Evolutionary conservation across 2,888 invertebrate genomes (phyloP).

Genomic region (Agrochola lychnidis): DNA sequence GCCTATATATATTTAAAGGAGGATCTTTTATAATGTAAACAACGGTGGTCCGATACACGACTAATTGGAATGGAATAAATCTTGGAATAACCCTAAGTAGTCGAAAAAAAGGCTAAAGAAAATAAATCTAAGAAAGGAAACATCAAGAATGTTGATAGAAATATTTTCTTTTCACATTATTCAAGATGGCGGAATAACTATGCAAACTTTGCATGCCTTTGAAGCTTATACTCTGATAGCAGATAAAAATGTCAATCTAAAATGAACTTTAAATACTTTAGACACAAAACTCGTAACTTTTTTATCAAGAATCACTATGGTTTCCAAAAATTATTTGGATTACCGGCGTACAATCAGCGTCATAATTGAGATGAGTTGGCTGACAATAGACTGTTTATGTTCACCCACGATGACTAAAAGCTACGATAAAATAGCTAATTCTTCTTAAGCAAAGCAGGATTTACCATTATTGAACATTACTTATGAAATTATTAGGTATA

Average conservation of each 20-base stretch:
- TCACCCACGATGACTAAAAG: neutral
- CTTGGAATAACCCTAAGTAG: slow-evolving; percentile 15
- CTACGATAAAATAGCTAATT: neutral
- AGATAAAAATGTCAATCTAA: slow-evolving; percentile 1
- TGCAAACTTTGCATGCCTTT: slow-evolving; percentile 14
- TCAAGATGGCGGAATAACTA: slow-evolving; percentile 28
- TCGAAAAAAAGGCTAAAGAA: slow-evolving; percentile 4
- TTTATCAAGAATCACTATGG: neutral
- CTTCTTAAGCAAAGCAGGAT: neutral
- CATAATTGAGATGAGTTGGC: too few species aligned
- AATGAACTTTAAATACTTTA: neutral
- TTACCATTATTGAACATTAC: neutral
- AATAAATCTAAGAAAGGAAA: slow-evolving; percentile 13
- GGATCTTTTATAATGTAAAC: slow-evolving; percentile 8
- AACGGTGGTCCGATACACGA: neutral
- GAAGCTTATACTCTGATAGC: neutral
- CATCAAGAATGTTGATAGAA: slow-evolving; percentile 24
- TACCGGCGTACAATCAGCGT: neutral
- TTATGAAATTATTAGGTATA: too few species aligned
- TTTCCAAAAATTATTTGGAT: neutral
- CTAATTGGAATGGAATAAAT: slow-evolving; percentile 21
- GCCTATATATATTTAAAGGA: neutral
- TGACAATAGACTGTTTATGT: neutral
- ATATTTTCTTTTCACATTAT: slow-evolving; percentile 31
- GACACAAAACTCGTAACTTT: neutral